Base-by-base conservation (phyloP, 2,797 vertebrate genomes). In the Ctenopoma kingsleyae region DNA sequence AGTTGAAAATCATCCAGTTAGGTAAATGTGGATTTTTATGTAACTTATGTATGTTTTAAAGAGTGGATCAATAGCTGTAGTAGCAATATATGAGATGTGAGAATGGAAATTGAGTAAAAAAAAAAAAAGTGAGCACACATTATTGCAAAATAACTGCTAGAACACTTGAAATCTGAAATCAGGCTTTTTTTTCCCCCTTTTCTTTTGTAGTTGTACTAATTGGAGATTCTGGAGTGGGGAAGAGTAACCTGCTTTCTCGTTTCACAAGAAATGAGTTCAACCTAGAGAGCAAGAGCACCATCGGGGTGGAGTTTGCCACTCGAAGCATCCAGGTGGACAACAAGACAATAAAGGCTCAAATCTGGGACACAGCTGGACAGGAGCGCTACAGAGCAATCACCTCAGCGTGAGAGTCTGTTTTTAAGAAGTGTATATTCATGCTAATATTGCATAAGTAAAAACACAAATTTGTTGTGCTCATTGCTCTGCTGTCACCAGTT, bases 281-380 rank as follows among this genome's bases (percentile, higher is more conserved):
- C 30, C 91, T 98, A 93, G 97, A 99, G 92, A 98, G 97, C 86
- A 99, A 99, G 92, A 99, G 97, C 92, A 99, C 97, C 91, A 99
- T 98, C 3, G 97, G 97, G 0, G 97, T 98, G 92, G 97, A 99
- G 84, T 99, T 99, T 3, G 97, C 97, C 79, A 99, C 97, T 63
- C 95, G 97, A 76, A 99, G 97, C 93, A 97, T 99, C 90, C 97
- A 99, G 86, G 97, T 99, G 88, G 97, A 98, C 7, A 94, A 96
- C 73, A 99, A 99, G 93, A 98, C 95, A 8, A 98, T 99, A 91
- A 99, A 99, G 85, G 97, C 97, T 0, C 97, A 99, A 86, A 99
- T 99, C 76, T 99, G 97, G 97, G 97, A 99, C 87, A 99, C 97
- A 0, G 97, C 97, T 0, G 97, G 97, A 59, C 97, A 99, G 88